Percentiles rank a stretch among this genome's conserved stretches.
phyloP scores from a whole-genome alignment of 2,113 vertebrate species.

The Oryzias curvinotus region DNA sequence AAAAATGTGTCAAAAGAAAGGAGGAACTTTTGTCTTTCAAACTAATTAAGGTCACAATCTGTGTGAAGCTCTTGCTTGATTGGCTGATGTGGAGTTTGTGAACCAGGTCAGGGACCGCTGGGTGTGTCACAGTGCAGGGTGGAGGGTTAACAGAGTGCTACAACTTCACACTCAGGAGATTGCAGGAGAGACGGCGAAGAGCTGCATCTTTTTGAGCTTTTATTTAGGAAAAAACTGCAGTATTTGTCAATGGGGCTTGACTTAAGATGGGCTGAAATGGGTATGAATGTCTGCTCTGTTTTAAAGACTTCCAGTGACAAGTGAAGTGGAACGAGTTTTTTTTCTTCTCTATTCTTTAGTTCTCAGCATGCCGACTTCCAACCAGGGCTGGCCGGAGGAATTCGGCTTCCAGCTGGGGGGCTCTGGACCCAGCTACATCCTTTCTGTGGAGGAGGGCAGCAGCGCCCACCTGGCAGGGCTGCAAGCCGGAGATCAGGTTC shows the following conservation, averaged over 20 bases:
- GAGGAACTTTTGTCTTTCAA: conserved; percentile 43
- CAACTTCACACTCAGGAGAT: conserved; percentile 13
- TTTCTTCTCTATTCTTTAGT: conserved; percentile 60
- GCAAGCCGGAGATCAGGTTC: conserved; percentile 89
- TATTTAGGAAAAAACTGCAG: neutral
- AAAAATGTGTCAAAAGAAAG: conserved; percentile 21
- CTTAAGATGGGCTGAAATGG: conserved; percentile 33
- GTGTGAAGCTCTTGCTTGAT: conserved; percentile 50
- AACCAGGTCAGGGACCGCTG: conserved; percentile 65
- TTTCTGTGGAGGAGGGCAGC: conserved; percentile 93
- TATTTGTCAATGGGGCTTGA: conserved; percentile 27
- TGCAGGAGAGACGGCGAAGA: conserved; percentile 9
- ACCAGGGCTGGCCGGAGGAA: conserved; percentile 93
- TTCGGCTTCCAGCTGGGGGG: conserved; percentile 93
- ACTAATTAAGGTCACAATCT: conserved; percentile 67
- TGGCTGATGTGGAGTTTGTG: conserved; percentile 58
- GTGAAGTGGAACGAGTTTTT: neutral
- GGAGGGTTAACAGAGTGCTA: conserved; percentile 46
- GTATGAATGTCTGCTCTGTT: conserved; percentile 22
- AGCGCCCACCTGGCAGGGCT: conserved; percentile 88
- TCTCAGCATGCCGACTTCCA: conserved; percentile 86
- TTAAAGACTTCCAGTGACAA: neutral
- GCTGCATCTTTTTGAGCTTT: neutral
- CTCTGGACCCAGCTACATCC: conserved; percentile 88
- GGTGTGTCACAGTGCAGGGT: conserved; percentile 58